phyloP scores from a whole-genome alignment of 2,113 vertebrate species.

The Malaclemys terrapin region DNA sequence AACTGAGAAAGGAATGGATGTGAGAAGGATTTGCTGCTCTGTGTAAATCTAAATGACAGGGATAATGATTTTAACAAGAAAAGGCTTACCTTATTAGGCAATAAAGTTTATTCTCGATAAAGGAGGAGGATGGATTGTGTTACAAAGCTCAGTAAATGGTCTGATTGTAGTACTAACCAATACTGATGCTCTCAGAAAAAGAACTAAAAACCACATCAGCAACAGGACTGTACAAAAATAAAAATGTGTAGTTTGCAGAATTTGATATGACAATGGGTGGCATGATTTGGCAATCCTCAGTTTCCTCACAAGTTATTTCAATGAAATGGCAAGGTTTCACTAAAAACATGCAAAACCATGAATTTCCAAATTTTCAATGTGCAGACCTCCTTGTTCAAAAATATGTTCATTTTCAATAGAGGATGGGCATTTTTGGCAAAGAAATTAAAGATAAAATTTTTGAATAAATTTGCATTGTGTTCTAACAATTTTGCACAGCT shows the following conservation, averaged over 20 bases:
- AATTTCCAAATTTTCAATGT: fast-evolving
- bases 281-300: background rate
- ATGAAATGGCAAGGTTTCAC: background rate
- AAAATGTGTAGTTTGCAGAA: background rate
- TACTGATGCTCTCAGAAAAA: background rate
- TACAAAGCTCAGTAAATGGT: background rate
- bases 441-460: background rate
- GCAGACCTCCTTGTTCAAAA: background rate
- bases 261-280: background rate
- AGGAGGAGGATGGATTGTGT: background rate
- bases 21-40: background rate
- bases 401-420: fast-evolving
- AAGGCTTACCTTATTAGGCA: fast-evolving
- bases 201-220: background rate
- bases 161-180: background rate
- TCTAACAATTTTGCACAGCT: background rate
- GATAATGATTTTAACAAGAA: background rate
- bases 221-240: background rate
- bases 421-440: background rate
- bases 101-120: background rate
- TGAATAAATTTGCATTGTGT: background rate
- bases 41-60: background rate
- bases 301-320: background rate
- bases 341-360: background rate
- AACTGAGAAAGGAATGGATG: fast-evolving